phyloP scores from a whole-genome alignment of 2,888 invertebrate species.

The Sepioteuthis lessoniana region DNA sequence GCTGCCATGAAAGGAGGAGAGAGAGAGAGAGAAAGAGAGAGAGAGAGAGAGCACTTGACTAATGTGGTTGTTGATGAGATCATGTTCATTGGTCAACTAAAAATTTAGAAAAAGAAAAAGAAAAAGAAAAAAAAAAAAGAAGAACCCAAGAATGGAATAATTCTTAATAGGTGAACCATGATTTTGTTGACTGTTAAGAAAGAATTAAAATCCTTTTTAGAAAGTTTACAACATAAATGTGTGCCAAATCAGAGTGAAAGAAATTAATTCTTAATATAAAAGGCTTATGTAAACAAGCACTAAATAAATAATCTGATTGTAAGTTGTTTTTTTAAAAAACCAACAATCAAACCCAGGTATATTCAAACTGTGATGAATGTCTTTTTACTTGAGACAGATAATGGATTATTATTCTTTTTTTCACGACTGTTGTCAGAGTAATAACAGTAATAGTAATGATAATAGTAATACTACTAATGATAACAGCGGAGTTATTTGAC shows the following conservation, averaged over 20 bases:
- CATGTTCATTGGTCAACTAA: conserved; percentile 17
- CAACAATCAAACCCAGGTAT: not conserved
- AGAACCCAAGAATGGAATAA: not conserved
- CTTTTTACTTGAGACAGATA: not conserved
- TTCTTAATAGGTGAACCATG: not conserved
- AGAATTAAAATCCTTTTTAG: not conserved
- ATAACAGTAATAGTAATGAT: not conserved
- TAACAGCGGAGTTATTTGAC: conserved; percentile 2
- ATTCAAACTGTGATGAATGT: not conserved
- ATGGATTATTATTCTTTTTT: not conserved
- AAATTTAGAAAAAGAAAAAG: not conserved
- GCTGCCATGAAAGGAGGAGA: not conserved
- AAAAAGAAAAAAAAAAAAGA: not conserved
- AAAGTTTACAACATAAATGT: not conserved
- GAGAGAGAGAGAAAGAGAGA: too few species aligned
- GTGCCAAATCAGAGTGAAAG: too few species aligned
- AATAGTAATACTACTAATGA: not conserved
- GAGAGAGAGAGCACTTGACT: not conserved
- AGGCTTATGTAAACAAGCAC: not conserved
- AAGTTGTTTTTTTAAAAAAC: not conserved
- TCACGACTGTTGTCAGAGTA: too few species aligned
- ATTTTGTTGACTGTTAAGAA: not conserved
- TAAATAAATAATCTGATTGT: not conserved
- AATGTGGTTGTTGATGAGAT: not conserved
- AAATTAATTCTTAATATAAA: not conserved